Evolutionary conservation across 1,140 invertebrate genomes (phyloP).

Genomic region (Plodia interpunctella): DNA sequence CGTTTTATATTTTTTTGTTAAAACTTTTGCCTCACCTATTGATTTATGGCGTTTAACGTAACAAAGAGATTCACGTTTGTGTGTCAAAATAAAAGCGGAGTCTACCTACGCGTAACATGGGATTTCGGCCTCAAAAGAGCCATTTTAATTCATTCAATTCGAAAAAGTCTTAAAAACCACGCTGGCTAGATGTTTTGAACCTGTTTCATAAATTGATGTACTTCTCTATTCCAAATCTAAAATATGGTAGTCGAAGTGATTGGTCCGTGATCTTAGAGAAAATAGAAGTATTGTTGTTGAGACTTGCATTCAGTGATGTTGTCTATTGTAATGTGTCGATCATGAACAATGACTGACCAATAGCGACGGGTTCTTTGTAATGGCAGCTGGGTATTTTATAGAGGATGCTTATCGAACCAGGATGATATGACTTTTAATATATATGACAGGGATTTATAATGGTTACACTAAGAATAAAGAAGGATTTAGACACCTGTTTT

Average conservation of each 20-base stretch:
- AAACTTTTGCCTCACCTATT: slow-evolving; percentile 45
- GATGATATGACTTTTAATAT: slow-evolving; percentile 34
- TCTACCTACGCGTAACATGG: slow-evolving; percentile 56
- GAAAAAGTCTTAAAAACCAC: neutral
- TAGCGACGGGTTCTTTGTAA: slow-evolving; percentile 50
- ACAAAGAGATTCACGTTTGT: slow-evolving; percentile 59
- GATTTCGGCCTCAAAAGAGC: slow-evolving; percentile 23
- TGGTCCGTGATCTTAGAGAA: slow-evolving; percentile 47
- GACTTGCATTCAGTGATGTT: slow-evolving; percentile 59
- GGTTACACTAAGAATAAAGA: neutral
- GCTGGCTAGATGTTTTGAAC: neutral
- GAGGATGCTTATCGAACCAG: slow-evolving; percentile 47
- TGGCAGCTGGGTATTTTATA: slow-evolving; percentile 66
- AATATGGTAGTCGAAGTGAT: slow-evolving; percentile 42
- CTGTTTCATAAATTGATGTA: too few relatives aligned
- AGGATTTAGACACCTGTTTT: slow-evolving; percentile 4
- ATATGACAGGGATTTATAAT: slow-evolving; percentile 8
- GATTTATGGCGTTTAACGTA: slow-evolving; percentile 58
- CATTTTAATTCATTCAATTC: slow-evolving; percentile 15
- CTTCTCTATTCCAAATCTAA: slow-evolving; percentile 15
- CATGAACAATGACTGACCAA: slow-evolving; percentile 71
- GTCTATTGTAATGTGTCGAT: slow-evolving; percentile 44
- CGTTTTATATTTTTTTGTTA: slow-evolving; percentile 30
- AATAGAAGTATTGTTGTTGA: slow-evolving; percentile 53
- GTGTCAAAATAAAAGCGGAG: slow-evolving; percentile 66